A percentile compares a stretch with the other conserved stretches of the same genome.
These are phyloP conservation scores for Sepiola atlantica DNA, from an alignment of 2,888 invertebrate genomes.

Conservation along the genomic window DNA sequence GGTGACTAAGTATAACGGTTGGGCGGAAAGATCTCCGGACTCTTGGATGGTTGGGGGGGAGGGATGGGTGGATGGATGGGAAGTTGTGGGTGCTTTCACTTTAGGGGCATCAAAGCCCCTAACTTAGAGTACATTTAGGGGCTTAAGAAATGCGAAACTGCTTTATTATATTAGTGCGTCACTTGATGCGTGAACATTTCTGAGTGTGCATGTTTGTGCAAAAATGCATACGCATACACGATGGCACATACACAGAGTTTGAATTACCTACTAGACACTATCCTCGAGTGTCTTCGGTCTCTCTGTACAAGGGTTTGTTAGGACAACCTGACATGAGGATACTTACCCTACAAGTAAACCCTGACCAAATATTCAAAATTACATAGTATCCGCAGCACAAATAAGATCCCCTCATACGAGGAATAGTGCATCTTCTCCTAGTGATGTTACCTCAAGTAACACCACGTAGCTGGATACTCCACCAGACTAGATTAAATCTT, in stretches of 20 bases:
- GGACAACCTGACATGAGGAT: too few species aligned
- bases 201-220: neutral
- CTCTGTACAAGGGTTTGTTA: too few species aligned
- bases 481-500: too few species aligned
- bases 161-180: neutral
- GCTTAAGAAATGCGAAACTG: neutral
- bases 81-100: neutral
- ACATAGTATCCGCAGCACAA: too few species aligned
- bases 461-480: too few species aligned
- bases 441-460: too few species aligned
- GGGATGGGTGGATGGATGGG: neutral
- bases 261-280: too few species aligned
- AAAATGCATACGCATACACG: neutral
- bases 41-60: neutral
- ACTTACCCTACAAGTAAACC: too few species aligned
- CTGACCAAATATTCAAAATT: too few species aligned
- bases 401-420: too few species aligned
- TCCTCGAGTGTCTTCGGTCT: too few species aligned
- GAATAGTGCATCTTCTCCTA: too few species aligned
- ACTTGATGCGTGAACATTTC: neutral
- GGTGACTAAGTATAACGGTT: neutral
- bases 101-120: neutral
- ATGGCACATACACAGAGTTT: neutral
- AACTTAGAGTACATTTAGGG: neutral
- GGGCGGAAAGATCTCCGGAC: neutral